Percentiles rank a stretch among this genome's conserved stretches.
Conservation (phyloP, 2,113 vertebrate genomes). For the Dicrurus megarhynchus region DNA sequence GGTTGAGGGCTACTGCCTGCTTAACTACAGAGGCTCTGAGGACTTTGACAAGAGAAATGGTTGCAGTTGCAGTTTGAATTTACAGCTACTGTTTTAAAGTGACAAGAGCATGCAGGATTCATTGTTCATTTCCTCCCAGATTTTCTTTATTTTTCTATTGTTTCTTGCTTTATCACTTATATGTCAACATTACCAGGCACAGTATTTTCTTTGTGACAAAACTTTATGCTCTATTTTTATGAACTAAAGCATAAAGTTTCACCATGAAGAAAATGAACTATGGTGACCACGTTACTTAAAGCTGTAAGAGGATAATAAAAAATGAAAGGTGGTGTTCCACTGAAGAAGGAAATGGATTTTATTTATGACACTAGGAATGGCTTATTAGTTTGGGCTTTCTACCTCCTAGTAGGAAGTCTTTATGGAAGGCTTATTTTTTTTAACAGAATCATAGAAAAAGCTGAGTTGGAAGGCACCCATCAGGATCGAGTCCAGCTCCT, state of each 20-base stretch:
- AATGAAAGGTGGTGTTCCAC: not conserved
- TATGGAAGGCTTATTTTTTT: not conserved
- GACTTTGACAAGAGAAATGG: not conserved
- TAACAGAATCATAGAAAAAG: not conserved
- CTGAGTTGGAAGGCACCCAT: not conserved
- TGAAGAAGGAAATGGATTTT: not conserved
- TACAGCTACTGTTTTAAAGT: not conserved
- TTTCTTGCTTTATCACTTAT: not conserved
- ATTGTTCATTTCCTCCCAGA: not conserved
- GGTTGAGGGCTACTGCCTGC: not conserved
- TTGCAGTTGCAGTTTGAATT: not conserved
- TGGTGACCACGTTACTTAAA: not conserved
- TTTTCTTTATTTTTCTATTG: not conserved
- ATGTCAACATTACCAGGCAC: not conserved
- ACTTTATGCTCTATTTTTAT: not conserved
- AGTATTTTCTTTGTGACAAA: not conserved
- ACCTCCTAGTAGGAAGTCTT: not conserved
- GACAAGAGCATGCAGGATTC: not conserved
- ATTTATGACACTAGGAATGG: not conserved
- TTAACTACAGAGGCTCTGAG: not conserved
- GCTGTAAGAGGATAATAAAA: not conserved
- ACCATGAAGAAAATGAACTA: not conserved
- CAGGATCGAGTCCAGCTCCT: rapidly evolving
- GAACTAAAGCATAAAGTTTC: not conserved
- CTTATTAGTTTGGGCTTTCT: not conserved